Conservation (phyloP, 2,113 vertebrate species). For the Origma solitaria region DNA sequence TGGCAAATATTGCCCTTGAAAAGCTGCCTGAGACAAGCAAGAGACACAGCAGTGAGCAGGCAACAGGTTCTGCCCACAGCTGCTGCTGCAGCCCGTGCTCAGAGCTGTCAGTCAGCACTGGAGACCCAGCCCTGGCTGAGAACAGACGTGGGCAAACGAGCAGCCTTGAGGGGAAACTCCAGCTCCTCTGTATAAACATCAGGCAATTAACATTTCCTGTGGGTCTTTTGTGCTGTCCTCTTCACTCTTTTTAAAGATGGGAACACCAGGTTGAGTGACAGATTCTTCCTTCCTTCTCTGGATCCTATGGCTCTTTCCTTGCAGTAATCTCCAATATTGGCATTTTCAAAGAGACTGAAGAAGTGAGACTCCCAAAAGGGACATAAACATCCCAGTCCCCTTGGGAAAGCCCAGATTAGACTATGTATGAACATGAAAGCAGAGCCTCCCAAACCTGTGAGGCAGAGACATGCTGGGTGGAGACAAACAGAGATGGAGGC, state of each 20-base stretch:
- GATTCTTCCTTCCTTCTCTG: not conserved
- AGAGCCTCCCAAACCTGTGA: not conserved
- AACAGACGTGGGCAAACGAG: not conserved
- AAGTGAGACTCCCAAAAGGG: not conserved
- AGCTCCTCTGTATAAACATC: not conserved
- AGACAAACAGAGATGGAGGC: not conserved
- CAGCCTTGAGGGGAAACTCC: not conserved
- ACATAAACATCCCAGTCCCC: not conserved
- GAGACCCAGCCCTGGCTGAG: not conserved
- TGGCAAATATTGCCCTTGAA: not conserved
- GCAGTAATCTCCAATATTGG: not conserved
- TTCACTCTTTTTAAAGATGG: not conserved
- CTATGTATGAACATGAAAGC: not conserved
- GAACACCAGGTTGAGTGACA: not conserved
- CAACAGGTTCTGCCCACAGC: not conserved
- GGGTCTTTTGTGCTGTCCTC: not conserved
- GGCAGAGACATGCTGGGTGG: not conserved
- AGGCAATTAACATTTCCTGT: not conserved
- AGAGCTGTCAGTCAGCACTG: rapidly evolving
- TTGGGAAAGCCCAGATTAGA: not conserved
- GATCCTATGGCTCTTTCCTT: not conserved
- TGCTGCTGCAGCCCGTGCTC: rapidly evolving
- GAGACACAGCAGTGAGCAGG: not conserved
- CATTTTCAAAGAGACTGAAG: constrained; percentile 30
- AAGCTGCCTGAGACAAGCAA: not conserved